Evolutionary conservation across 2,888 invertebrate species (phyloP).

Genomic region (Apodemia mormo): DNA sequence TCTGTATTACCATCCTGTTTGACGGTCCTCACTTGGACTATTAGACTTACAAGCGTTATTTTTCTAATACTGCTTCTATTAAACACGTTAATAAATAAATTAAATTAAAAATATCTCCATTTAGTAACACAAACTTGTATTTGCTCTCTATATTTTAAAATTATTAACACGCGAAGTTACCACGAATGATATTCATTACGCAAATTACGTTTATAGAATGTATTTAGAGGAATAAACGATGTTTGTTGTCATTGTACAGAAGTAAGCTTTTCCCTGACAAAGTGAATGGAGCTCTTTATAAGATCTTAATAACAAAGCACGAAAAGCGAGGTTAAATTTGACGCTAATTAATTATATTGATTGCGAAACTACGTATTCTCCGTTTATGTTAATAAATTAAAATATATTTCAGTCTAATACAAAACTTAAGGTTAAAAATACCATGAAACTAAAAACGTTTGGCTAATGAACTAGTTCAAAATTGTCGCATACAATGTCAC

Average conservation of each 20-base stretch:
- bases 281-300: not conserved
- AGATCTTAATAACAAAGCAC: conserved; percentile 2
- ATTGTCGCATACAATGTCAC: too few species aligned
- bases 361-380: not conserved
- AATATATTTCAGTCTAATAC: not conserved
- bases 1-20: too few species aligned
- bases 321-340: not conserved
- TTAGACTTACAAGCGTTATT: too few species aligned
- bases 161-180: not conserved
- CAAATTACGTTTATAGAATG: not conserved
- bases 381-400: not conserved
- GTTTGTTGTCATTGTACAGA: not conserved
- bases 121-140: too few species aligned
- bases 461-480: too few species aligned
- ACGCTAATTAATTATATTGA: conserved; percentile 12
- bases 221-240: not conserved
- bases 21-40: too few species aligned
- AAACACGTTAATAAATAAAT: too few species aligned
- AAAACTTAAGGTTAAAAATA: not conserved
- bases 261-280: conserved; percentile 5
- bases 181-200: not conserved
- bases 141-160: not conserved
- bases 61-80: too few species aligned
- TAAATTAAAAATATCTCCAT: too few species aligned
- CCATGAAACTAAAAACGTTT: too few species aligned